Percentiles rank a stretch among this genome's conserved stretches.
Evolutionary conservation across 2,113 vertebrate species (phyloP).

Genomic region (Podiceps cristatus): DNA sequence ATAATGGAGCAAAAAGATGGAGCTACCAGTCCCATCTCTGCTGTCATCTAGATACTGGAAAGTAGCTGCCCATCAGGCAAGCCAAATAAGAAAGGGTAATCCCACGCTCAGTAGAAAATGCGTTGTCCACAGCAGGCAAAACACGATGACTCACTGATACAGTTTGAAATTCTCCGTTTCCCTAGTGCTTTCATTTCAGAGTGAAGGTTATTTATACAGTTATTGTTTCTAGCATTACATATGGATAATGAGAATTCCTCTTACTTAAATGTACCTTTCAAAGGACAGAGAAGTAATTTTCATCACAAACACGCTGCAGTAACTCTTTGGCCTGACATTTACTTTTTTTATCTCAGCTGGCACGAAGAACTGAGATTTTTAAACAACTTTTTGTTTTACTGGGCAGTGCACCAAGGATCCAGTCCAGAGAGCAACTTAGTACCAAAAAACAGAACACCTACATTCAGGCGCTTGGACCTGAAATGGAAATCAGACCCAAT

Average conservation of each 20-base stretch:
- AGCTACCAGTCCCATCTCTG: background rate
- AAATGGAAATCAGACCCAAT: background rate
- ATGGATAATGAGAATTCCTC: slow-evolving; percentile 56
- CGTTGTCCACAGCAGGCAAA: slow-evolving; percentile 24
- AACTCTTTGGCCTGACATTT: slow-evolving; percentile 49
- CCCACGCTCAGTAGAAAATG: slow-evolving; percentile 4
- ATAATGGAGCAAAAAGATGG: background rate
- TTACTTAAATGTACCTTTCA: slow-evolving; percentile 61
- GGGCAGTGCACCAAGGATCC: slow-evolving; percentile 43
- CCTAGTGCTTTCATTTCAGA: slow-evolving; percentile 22
- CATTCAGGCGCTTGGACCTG: background rate
- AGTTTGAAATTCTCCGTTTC: slow-evolving; percentile 27
- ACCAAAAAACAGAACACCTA: slow-evolving; percentile 39
- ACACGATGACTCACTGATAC: slow-evolving; percentile 54
- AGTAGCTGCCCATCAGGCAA: background rate
- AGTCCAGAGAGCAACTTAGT: background rate
- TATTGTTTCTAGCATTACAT: slow-evolving; percentile 34
- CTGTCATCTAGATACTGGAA: background rate
- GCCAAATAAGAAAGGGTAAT: background rate
- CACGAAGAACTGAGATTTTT: slow-evolving; percentile 24
- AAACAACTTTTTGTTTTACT: slow-evolving; percentile 39
- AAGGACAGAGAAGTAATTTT: slow-evolving; percentile 46
- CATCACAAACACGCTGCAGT: slow-evolving; percentile 12
- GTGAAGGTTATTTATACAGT: slow-evolving; percentile 36
- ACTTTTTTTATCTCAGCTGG: slow-evolving; percentile 36